Conservation (phyloP, 2,797 vertebrate genomes). For the Lepus oiostolus region DNA sequence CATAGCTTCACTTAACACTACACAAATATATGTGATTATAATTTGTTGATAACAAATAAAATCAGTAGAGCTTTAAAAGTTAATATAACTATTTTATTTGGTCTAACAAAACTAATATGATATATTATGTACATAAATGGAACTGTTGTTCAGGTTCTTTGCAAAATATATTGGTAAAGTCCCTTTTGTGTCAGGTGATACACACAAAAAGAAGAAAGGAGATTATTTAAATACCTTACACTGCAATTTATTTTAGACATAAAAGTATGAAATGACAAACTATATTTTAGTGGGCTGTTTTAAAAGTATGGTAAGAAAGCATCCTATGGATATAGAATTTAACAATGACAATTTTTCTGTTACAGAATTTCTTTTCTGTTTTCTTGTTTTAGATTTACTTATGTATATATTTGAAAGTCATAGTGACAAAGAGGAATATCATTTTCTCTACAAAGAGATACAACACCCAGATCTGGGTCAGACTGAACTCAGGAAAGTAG, state of each 20-base stretch:
- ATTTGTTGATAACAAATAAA: background rate
- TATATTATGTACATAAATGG: background rate
- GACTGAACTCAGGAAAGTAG: too few species aligned
- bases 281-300: background rate
- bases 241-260: background rate
- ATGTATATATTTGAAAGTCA: too few species aligned
- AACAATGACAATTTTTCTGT: too few species aligned
- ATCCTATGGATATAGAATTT: too few species aligned
- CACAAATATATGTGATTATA: background rate
- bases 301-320: background rate
- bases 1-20: background rate
- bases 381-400: too few species aligned
- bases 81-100: background rate
- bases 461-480: too few species aligned
- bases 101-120: background rate
- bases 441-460: too few species aligned
- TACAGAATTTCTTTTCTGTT: too few species aligned
- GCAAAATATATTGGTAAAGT: fast-evolving
- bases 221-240: background rate
- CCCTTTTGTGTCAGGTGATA: background rate
- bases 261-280: background rate
- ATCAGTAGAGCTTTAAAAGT: background rate
- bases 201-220: background rate
- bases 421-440: too few species aligned
- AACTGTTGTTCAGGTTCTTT: background rate